Conservation (phyloP, 2,797 vertebrate species). For the Enteromius thamalakanensis region DNA sequence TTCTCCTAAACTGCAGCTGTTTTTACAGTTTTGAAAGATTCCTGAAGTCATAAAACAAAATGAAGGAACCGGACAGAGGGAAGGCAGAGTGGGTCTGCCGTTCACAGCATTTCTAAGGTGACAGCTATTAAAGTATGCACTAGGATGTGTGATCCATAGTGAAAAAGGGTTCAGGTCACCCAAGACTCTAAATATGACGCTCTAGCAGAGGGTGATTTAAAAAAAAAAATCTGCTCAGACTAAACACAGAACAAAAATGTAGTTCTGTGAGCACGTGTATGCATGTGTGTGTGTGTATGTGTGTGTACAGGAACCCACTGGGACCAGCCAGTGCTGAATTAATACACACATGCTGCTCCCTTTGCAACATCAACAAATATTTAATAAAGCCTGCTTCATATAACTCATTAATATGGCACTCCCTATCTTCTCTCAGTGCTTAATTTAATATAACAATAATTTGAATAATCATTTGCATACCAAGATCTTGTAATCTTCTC, state of each 20-base stretch:
- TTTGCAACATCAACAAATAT: slow-evolving; percentile 74
- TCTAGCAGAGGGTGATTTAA: slow-evolving; percentile 31
- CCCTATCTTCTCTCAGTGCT: slow-evolving; percentile 68
- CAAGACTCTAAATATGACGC: slow-evolving; percentile 52
- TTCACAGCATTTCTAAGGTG: slow-evolving; percentile 34
- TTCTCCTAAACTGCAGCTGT: slow-evolving; percentile 52
- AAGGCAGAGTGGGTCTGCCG: slow-evolving; percentile 43
- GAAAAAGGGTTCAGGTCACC: slow-evolving; percentile 45
- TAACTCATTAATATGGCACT: slow-evolving; percentile 70
- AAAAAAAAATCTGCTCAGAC: slow-evolving; percentile 44
- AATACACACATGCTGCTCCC: slow-evolving; percentile 61
- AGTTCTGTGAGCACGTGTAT: slow-evolving; percentile 38
- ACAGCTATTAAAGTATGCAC: slow-evolving; percentile 31
- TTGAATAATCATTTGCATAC: slow-evolving; percentile 81
- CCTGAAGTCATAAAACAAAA: slow-evolving; percentile 46
- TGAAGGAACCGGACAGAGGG: slow-evolving; percentile 37
- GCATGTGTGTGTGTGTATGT: slow-evolving; percentile 44
- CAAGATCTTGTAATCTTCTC: slow-evolving; percentile 72
- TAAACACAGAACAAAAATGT: slow-evolving; percentile 54
- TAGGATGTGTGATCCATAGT: slow-evolving; percentile 26
- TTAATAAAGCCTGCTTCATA: slow-evolving; percentile 71
- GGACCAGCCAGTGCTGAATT: slow-evolving; percentile 66
- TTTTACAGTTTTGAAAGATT: slow-evolving; percentile 59
- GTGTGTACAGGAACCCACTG: slow-evolving; percentile 57
- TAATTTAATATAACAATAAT: slow-evolving; percentile 79